A percentile compares a stretch with the other conserved stretches of the same genome.
These are phyloP conservation scores for Rousettus leschenaultii DNA, from an alignment of 2,113 vertebrate genomes.

Conservation along the genomic window DNA sequence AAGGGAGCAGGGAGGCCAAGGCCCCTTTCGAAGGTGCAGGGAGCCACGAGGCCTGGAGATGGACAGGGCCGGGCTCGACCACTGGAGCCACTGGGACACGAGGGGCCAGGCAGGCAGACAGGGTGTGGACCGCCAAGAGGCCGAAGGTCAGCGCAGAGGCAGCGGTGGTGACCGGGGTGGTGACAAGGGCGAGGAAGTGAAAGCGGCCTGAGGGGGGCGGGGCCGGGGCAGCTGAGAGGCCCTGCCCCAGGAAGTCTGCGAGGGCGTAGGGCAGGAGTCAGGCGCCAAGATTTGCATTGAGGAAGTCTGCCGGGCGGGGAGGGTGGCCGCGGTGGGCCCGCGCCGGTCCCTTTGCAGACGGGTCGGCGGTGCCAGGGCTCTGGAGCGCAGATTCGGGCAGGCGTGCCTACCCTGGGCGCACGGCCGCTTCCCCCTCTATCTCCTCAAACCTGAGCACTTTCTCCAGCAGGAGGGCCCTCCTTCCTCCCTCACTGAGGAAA, in stretches of 20 bases:
- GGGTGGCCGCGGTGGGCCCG: background rate
- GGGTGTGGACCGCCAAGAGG: background rate
- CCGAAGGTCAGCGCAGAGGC: background rate
- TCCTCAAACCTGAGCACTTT: background rate
- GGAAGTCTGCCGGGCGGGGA: background rate
- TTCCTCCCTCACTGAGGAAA: background rate
- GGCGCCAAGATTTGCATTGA: background rate
- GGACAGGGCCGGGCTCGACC: too few species aligned
- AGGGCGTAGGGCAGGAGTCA: background rate
- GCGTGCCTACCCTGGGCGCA: background rate
- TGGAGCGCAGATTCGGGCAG: background rate
- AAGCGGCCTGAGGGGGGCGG: background rate
- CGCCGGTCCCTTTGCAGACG: background rate
- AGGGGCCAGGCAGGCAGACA: background rate
- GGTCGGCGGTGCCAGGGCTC: background rate
- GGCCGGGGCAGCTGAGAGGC: too few species aligned
- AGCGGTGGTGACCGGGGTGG: background rate
- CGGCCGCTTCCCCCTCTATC: too few species aligned
- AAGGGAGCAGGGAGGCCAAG: background rate
- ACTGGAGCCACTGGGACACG: fast-evolving
- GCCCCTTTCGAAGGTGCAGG: background rate
- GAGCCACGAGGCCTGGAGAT: background rate
- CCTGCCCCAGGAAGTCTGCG: background rate
- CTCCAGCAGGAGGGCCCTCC: too few species aligned
- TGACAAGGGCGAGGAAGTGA: background rate